Conservation (phyloP, 1,140 invertebrate species). For the Cyclina sinensis region DNA sequence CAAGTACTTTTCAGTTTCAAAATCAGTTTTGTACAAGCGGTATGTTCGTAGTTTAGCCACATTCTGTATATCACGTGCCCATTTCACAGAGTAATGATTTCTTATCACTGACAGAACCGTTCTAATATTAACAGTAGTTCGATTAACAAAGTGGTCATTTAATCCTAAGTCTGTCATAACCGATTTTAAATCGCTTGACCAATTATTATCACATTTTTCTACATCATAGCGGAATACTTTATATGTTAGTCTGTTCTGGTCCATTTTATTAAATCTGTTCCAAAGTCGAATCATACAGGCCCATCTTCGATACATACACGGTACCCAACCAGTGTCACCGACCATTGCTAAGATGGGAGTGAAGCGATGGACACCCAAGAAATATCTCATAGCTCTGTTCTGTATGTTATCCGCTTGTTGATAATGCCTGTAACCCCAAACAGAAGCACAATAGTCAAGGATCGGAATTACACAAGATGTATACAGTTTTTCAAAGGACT, state of each 20-base stretch:
- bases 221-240: constrained; percentile 10
- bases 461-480: too few species aligned
- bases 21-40: too few species aligned
- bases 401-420: constrained; percentile 50
- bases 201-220: background rate
- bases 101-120: too few species aligned
- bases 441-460: background rate
- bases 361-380: constrained; percentile 62
- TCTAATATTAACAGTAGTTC: too few species aligned
- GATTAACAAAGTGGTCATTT: too few species aligned
- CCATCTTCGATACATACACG: background rate
- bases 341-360: constrained; percentile 18
- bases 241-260: background rate
- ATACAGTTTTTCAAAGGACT: constrained; percentile 61
- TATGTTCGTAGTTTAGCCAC: too few species aligned
- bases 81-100: too few species aligned
- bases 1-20: too few species aligned
- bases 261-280: constrained; percentile 36
- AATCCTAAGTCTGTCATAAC: too few species aligned
- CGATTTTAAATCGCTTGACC: too few species aligned
- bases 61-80: too few species aligned
- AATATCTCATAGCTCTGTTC: constrained; percentile 60
- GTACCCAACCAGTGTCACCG: constrained; percentile 51
- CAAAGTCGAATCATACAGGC: constrained; percentile 50
- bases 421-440: constrained; percentile 53